Evolutionary conservation across 2,113 vertebrate genomes (phyloP).

Genomic region (Lepus americanus): DNA sequence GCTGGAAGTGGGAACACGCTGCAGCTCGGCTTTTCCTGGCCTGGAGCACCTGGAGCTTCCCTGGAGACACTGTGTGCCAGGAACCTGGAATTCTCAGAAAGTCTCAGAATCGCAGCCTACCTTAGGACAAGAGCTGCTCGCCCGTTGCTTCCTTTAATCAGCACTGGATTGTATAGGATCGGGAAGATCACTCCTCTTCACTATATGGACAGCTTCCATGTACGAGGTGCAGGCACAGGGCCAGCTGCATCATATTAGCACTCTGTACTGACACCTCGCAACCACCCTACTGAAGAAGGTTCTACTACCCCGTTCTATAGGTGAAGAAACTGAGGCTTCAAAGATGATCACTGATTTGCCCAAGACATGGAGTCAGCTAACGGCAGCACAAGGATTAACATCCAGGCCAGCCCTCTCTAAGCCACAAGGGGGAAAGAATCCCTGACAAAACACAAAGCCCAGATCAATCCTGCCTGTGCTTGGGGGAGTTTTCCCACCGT

Average conservation of each 20-base stretch:
- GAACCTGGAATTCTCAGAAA: background rate
- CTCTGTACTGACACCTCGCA: background rate
- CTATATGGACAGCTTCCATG: background rate
- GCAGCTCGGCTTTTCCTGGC: background rate
- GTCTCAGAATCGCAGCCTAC: background rate
- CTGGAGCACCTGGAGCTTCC: background rate
- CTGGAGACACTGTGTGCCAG: fast-evolving
- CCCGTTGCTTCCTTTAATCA: background rate
- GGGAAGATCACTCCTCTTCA: conserved; percentile 34
- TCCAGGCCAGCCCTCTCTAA: background rate
- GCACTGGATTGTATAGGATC: background rate
- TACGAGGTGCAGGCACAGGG: background rate
- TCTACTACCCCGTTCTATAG: background rate
- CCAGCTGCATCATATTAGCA: background rate
- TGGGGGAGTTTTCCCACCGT: background rate
- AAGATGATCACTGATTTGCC: background rate
- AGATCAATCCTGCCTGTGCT: background rate
- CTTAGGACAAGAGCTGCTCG: background rate
- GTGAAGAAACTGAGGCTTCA: conserved; percentile 31
- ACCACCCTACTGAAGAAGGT: background rate
- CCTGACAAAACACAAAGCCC: background rate
- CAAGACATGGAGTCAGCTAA: background rate
- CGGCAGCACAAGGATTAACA: background rate
- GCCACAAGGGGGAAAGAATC: background rate
- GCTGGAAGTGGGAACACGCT: background rate